Percentiles rank a stretch among this genome's conserved stretches.
Evolutionary conservation across 2,113 vertebrate genomes (phyloP).

Genomic region (Triplophysa siluroides): DNA sequence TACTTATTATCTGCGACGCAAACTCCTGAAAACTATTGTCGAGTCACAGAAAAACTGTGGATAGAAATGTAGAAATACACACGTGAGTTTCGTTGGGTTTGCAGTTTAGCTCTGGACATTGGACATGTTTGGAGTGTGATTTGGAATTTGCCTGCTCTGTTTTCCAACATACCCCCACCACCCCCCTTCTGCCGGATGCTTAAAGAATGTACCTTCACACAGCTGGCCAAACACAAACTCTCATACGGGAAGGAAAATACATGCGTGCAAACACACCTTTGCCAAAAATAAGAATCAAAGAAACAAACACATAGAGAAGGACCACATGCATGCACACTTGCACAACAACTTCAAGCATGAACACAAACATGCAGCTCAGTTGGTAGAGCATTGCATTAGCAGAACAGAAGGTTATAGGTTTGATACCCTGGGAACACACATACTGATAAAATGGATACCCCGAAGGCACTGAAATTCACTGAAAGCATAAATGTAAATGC

Average conservation of each 20-base stretch:
- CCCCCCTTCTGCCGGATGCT: constrained; percentile 42
- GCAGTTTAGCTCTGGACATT: constrained; percentile 59
- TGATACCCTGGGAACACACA: no score
- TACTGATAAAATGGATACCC: no score
- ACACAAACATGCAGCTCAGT: not conserved
- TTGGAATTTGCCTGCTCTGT: constrained; percentile 59
- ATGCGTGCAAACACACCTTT: constrained; percentile 44
- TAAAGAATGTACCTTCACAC: constrained; percentile 59
- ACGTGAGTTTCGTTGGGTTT: constrained; percentile 61
- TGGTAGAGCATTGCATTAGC: no score
- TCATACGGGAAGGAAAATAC: constrained; percentile 44
- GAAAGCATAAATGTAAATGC: no score
- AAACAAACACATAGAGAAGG: constrained; percentile 5
- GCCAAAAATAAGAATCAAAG: constrained; percentile 36
- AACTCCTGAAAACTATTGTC: no score
- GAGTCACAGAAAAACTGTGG: no score
- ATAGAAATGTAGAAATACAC: not conserved
- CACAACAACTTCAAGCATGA: constrained; percentile 13
- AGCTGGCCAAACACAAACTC: constrained; percentile 60
- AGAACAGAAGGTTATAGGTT: no score
- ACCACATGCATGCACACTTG: constrained; percentile 7
- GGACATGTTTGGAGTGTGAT: constrained; percentile 59
- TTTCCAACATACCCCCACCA: constrained; percentile 33
- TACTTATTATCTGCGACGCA: no score
- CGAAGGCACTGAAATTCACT: no score